Evolutionary conservation across 2,888 invertebrate species (phyloP).

Genomic region (Coleophora flavipennella): DNA sequence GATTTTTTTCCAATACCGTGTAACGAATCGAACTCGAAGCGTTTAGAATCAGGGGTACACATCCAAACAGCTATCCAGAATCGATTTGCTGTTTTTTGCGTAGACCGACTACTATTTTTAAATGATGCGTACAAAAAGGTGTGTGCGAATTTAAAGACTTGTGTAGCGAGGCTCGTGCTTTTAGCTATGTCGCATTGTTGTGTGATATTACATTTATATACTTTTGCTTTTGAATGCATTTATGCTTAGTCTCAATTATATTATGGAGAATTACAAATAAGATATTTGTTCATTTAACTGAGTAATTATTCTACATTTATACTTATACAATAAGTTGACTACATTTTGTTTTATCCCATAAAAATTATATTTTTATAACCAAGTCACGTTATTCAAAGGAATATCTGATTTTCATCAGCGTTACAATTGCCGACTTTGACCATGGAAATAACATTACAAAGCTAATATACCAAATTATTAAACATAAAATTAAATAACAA

Average conservation of each 20-base stretch:
- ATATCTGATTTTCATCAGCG: slow-evolving; percentile 20
- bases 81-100: too few relatives aligned
- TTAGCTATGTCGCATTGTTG: background rate
- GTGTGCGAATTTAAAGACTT: too few relatives aligned
- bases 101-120: too few relatives aligned
- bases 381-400: slow-evolving; percentile 16
- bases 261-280: slow-evolving; percentile 40
- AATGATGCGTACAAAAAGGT: too few relatives aligned
- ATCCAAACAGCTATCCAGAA: too few relatives aligned
- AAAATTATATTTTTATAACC: slow-evolving; percentile 20
- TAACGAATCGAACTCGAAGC: too few relatives aligned
- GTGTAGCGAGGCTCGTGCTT: too few relatives aligned
- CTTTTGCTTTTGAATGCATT: background rate
- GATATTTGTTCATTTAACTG: slow-evolving; percentile 46
- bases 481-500: slow-evolving; percentile 71
- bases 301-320: slow-evolving; percentile 48
- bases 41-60: too few relatives aligned
- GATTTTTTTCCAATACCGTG: too few relatives aligned
- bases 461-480: slow-evolving; percentile 40
- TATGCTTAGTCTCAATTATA: slow-evolving; percentile 18
- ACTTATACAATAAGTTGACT: slow-evolving; percentile 59
- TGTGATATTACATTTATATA: background rate
- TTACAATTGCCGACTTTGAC: slow-evolving; percentile 18
- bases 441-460: slow-evolving; percentile 30
- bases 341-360: slow-evolving; percentile 46